These are phyloP conservation scores for Pachyrhynchus sulphureomaculatus DNA, from an alignment of 1,140 invertebrate species.

Conservation along the genomic window DNA sequence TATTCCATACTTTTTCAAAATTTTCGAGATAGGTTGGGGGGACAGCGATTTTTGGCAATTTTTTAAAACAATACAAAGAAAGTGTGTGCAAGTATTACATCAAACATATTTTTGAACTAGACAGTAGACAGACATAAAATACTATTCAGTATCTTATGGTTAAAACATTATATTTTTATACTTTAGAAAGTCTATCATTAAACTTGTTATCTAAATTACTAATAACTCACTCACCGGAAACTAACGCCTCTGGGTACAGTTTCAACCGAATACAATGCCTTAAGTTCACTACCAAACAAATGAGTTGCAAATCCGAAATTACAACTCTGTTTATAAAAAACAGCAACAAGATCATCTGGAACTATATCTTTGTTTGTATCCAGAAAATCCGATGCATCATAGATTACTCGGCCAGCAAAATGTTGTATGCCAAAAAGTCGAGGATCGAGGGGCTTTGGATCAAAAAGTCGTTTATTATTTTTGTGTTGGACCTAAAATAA, in stretches of 20 bases:
- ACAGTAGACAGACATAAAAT: too few relatives aligned
- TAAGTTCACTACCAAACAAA: conserved; percentile 88
- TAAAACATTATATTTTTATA: too few relatives aligned
- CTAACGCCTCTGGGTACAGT: conserved; percentile 79
- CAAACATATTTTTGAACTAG: too few relatives aligned
- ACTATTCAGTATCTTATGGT: too few relatives aligned
- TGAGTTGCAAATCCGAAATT: conserved; percentile 95
- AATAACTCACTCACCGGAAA: conserved; percentile 60
- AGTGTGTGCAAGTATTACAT: too few relatives aligned
- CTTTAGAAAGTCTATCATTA: too few relatives aligned
- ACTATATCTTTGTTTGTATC: conserved; percentile 91
- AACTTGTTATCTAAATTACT: too few relatives aligned
- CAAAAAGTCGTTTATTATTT: conserved; percentile 72
- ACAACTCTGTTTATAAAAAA: conserved; percentile 90
- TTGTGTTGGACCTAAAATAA: conserved; percentile 67
- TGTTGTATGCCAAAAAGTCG: conserved; percentile 90
- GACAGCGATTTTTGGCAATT: too few relatives aligned
- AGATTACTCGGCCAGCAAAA: conserved; percentile 85
- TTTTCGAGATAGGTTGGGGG: too few relatives aligned
- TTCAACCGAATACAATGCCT: conserved; percentile 80
- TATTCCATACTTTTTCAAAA: too few relatives aligned
- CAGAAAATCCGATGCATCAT: conserved; percentile 87
- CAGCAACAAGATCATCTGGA: conserved; percentile 86
- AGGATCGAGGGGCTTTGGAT: conserved; percentile 72
- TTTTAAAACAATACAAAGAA: too few relatives aligned